Base-by-base conservation (phyloP, 1,140 invertebrate species). In the Magallana angulata region DNA sequence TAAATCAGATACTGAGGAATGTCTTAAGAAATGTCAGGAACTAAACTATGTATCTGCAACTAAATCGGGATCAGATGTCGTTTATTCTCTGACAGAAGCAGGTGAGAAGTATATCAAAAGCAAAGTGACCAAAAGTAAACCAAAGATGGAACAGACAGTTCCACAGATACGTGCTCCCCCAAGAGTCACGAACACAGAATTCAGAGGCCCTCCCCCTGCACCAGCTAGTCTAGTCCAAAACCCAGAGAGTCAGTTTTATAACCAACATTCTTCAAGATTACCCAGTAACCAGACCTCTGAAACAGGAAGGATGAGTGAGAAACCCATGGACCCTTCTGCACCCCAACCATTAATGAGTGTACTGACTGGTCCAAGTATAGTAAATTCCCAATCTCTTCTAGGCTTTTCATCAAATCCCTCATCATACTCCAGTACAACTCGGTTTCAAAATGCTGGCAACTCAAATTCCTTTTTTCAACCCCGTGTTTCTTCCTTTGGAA, bases 21-120 rank as follows among this genome's bases (percentile, higher is more conserved):
- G 62, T 14, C 48, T 82, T 14, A 58, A 62, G 59, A 80, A 87
- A 6, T 81, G 76, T 16, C 12, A 18, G 56, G 62, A 64, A 56
- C 56, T 48, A n/a, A 82, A 82, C 8, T 82, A 82, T 87, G 80
- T 87, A 1, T 36, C 57, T 14, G 60, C 58, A 60, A 58, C 30
- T 4, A 80, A 82, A 7, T 60, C 30, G 7, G 58, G 58, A 9
- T 87, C 58, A 36, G 58, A 24, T 30, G 36, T 30, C 3, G 14
- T 76, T 76, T 76, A 76, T 30, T 30, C 62, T 6, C 57, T 87
- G n/a, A 80, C 58, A 56, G 36, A 60, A 57, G 24, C 24, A 8
- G 85, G 85, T 56, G 85, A 87, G 59, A 59, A 82, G 11, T 87
- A 87, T 80, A 87, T 87, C 18, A 80, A 82, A 30, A 62, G n/a